phyloP scores from a whole-genome alignment of 2,797 vertebrate species.

The Gallinago nigripennis region DNA sequence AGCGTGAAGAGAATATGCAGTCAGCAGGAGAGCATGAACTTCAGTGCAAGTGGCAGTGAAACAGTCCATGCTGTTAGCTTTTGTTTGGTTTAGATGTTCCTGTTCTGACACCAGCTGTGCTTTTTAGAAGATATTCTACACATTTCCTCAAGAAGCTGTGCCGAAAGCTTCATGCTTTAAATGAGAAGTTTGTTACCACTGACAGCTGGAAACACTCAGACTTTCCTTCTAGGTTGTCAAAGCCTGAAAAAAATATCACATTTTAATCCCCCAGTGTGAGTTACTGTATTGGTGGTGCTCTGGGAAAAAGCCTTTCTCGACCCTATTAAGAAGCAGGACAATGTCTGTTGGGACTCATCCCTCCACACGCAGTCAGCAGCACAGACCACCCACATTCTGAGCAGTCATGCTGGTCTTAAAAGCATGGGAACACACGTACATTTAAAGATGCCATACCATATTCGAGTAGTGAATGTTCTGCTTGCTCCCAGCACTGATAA shows the following conservation, averaged over 20 bases:
- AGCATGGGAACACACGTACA: neutral
- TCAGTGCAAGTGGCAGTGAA: slow-evolving; percentile 7
- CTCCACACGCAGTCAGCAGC: neutral
- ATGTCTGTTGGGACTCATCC: neutral
- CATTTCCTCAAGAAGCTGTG: neutral
- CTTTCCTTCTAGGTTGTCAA: slow-evolving; percentile 5
- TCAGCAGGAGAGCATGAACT: slow-evolving; percentile 18
- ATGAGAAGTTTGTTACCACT: neutral
- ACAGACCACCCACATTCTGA: neutral
- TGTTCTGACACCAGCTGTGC: slow-evolving; percentile 28
- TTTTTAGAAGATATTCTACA: slow-evolving; percentile 8
- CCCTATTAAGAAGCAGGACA: neutral
- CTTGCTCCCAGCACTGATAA: slow-evolving; percentile 84
- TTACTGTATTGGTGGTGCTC: neutral
- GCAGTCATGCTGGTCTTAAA: neutral
- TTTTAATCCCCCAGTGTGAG: neutral
- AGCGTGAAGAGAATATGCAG: neutral
- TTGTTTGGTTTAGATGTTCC: slow-evolving; percentile 36
- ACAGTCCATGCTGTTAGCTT: neutral
- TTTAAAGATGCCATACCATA: slow-evolving; percentile 78
- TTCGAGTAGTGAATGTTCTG: slow-evolving; percentile 90
- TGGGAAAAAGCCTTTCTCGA: neutral
- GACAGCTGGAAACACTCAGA: slow-evolving; percentile 27
- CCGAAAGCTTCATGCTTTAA: neutral
- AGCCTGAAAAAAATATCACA: neutral